These are phyloP conservation scores for Leucoptera coffeella DNA, from an alignment of 2,888 invertebrate species.

Conservation along the genomic window DNA sequence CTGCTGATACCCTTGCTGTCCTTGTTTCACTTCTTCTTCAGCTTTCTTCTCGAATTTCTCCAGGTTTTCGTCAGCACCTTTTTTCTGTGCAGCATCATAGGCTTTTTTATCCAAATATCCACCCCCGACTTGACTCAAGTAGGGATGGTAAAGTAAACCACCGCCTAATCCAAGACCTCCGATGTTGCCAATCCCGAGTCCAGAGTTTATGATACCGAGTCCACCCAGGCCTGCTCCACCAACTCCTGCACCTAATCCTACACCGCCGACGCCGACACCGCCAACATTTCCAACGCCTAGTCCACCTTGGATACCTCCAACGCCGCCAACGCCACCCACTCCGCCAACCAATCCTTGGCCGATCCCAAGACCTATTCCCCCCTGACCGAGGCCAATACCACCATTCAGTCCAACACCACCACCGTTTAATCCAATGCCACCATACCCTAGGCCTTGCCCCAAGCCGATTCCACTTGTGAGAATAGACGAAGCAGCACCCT, in stretches of 20 bases:
- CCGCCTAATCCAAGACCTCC: slow-evolving; percentile 12
- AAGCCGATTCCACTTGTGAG: slow-evolving; percentile 18
- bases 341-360: slow-evolving; percentile 13
- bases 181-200: slow-evolving; percentile 16
- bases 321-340: slow-evolving; percentile 12
- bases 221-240: slow-evolving; percentile 7
- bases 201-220: slow-evolving; percentile 20
- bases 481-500: slow-evolving; percentile 35
- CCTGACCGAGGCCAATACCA: slow-evolving; percentile 14
- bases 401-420: slow-evolving; percentile 10
- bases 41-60: slow-evolving; percentile 49
- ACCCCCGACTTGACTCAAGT: slow-evolving; percentile 29
- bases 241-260: slow-evolving; percentile 10
- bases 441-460: slow-evolving; percentile 10
- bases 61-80: slow-evolving; percentile 45
- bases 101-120: slow-evolving; percentile 51
- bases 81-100: slow-evolving; percentile 52
- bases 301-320: slow-evolving; percentile 10
- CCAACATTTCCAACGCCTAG: slow-evolving; percentile 14
- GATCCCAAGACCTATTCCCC: slow-evolving; percentile 13
- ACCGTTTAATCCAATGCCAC: slow-evolving; percentile 10
- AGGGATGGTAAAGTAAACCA: slow-evolving; percentile 32
- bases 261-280: slow-evolving; percentile 8
- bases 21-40: slow-evolving; percentile 49
- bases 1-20: slow-evolving; percentile 50